Percentiles rank a stretch among this genome's conserved stretches.
Evolutionary conservation across 2,797 vertebrate genomes (phyloP).

Genomic region (Sebastes hopkinsi): DNA sequence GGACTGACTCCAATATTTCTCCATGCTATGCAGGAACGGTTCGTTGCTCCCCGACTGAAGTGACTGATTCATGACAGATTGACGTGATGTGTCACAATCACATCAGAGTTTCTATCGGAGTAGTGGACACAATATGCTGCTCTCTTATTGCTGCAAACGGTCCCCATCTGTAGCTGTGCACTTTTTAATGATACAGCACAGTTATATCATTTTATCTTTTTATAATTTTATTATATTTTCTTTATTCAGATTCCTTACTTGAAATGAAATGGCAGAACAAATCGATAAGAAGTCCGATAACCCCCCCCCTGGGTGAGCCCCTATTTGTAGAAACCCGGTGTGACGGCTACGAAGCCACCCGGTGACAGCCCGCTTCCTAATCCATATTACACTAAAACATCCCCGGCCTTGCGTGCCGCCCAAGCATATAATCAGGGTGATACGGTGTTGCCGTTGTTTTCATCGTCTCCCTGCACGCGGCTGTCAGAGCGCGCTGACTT

Average conservation of each 20-base stretch:
- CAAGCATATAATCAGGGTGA: slow-evolving; percentile 32
- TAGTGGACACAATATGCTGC: too few species aligned
- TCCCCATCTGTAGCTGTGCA: too few species aligned
- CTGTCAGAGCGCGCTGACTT: slow-evolving; percentile 28
- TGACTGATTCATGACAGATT: too few species aligned
- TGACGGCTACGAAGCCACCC: background rate
- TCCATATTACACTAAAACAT: background rate
- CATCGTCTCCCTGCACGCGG: background rate
- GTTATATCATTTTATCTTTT: too few species aligned
- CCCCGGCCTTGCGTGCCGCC: background rate
- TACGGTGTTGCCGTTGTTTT: slow-evolving; percentile 30
- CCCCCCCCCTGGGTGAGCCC: background rate
- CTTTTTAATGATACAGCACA: too few species aligned
- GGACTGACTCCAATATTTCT: too few species aligned
- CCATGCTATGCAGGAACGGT: too few species aligned
- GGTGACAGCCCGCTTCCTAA: slow-evolving; percentile 1
- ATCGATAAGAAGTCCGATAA: background rate
- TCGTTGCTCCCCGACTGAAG: too few species aligned
- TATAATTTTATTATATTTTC: background rate
- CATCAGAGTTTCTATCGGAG: too few species aligned
- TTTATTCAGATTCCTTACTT: background rate
- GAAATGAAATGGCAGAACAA: background rate
- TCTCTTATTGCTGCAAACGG: too few species aligned
- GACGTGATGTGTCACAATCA: too few species aligned
- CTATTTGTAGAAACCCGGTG: background rate